phyloP scores from a whole-genome alignment of 2,888 invertebrate species.

The Neoaliturus tenellus region DNA sequence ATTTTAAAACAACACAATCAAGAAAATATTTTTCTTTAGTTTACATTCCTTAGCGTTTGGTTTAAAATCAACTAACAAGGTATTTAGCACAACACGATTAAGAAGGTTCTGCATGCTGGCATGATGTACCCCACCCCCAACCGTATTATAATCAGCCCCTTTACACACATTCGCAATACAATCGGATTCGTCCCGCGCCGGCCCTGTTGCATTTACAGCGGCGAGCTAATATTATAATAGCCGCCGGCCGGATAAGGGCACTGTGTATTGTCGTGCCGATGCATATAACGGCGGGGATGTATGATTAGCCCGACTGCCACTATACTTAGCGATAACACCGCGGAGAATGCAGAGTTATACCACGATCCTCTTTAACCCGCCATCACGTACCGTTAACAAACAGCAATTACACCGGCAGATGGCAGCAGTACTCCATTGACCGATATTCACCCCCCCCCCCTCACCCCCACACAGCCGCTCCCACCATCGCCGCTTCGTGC shows the following conservation, averaged over 20 bases:
- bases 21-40: too few relatives aligned
- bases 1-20: too few relatives aligned
- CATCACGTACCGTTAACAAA: slow-evolving; percentile 22
- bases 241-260: neutral
- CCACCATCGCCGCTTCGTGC: neutral
- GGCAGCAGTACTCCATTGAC: slow-evolving; percentile 17
- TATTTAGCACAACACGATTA: too few relatives aligned
- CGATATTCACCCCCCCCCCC: neutral
- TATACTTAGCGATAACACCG: slow-evolving; percentile 21
- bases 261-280: neutral
- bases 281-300: neutral
- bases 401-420: slow-evolving; percentile 33
- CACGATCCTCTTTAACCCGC: slow-evolving; percentile 25
- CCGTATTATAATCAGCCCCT: too few relatives aligned
- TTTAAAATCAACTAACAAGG: too few relatives aligned
- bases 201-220: neutral
- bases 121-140: too few relatives aligned
- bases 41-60: too few relatives aligned
- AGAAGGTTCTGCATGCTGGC: too few relatives aligned
- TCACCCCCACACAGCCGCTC: too few relatives aligned
- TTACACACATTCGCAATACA: neutral
- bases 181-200: neutral
- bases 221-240: neutral
- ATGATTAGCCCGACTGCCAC: neutral
- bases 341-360: neutral